Evolutionary conservation across 1,140 invertebrate species (phyloP).

Genomic region (Drosophila biarmipes): DNA sequence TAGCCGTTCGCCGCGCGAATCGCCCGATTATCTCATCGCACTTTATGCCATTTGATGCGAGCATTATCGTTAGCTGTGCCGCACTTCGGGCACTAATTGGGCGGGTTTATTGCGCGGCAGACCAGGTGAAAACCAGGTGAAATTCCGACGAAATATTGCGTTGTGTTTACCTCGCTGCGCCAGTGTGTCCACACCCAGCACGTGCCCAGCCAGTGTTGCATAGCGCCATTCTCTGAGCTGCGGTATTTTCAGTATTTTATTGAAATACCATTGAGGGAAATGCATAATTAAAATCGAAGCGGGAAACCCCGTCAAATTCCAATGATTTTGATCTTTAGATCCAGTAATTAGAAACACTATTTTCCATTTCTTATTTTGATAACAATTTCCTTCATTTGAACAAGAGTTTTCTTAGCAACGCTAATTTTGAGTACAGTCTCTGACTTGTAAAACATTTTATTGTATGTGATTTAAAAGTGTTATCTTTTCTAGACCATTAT

Average conservation of each 20-base stretch:
- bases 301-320: no score
- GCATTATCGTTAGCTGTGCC: conserved; percentile 5
- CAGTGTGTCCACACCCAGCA: conserved; percentile 20
- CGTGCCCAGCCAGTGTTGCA: conserved; percentile 9
- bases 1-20: conserved; percentile 2
- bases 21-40: conserved; percentile 2
- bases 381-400: no score
- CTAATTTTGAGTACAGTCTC: no score
- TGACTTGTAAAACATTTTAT: no score
- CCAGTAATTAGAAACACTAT: no score
- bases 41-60: neutral
- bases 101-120: conserved; percentile 7
- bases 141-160: conserved; percentile 44
- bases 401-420: no score
- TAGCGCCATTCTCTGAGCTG: neutral
- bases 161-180: conserved; percentile 48
- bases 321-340: no score
- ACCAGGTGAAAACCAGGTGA: conserved; percentile 18
- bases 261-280: no score
- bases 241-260: neutral
- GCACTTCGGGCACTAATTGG: conserved; percentile 7
- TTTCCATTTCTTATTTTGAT: no score
- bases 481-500: no score
- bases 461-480: no score
- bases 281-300: no score